Percentiles rank a stretch among this genome's conserved stretches.
These are phyloP conservation scores for Corythoichthys haematopterus DNA, from an alignment of 2,113 vertebrate species.

Conservation along the genomic window DNA sequence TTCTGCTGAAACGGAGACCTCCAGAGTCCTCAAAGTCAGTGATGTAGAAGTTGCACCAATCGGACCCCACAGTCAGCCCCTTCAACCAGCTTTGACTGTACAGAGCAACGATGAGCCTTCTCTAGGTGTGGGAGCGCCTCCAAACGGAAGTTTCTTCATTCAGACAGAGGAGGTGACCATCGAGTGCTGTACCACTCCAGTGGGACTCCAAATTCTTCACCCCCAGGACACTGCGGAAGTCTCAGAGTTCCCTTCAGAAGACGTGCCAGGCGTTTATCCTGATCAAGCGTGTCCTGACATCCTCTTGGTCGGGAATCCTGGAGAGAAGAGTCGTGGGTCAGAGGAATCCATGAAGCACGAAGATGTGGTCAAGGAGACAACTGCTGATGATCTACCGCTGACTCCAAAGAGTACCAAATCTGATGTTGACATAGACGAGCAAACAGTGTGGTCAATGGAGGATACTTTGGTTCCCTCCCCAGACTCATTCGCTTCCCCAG, in stretches of 20 bases:
- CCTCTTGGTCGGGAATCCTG: conserved; percentile 27
- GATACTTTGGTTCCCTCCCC: conserved; percentile 50
- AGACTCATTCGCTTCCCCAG: conserved; percentile 26
- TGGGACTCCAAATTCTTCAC: conserved; percentile 50
- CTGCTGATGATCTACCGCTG: neutral
- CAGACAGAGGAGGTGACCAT: conserved; percentile 69
- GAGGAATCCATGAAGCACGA: conserved; percentile 16
- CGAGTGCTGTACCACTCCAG: conserved; percentile 53
- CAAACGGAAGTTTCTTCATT: conserved; percentile 59
- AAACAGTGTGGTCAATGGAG: conserved; percentile 65
- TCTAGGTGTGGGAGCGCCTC: neutral
- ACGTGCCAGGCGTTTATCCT: neutral
- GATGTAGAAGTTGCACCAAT: neutral
- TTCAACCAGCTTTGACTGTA: conserved; percentile 4
- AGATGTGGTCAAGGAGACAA: conserved; percentile 3
- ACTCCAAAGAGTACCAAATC: conserved; percentile 28
- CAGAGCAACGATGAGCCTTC: conserved; percentile 11
- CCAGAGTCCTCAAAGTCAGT: neutral
- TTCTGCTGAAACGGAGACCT: neutral
- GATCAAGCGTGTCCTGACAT: conserved; percentile 60
- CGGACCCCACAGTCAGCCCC: neutral
- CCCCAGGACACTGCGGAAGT: conserved; percentile 53
- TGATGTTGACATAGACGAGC: conserved; percentile 61
- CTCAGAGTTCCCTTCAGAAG: conserved; percentile 29
- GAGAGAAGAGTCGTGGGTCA: neutral